Conservation (phyloP, 1,140 invertebrate species). For the Melipona quadrifasciata region DNA sequence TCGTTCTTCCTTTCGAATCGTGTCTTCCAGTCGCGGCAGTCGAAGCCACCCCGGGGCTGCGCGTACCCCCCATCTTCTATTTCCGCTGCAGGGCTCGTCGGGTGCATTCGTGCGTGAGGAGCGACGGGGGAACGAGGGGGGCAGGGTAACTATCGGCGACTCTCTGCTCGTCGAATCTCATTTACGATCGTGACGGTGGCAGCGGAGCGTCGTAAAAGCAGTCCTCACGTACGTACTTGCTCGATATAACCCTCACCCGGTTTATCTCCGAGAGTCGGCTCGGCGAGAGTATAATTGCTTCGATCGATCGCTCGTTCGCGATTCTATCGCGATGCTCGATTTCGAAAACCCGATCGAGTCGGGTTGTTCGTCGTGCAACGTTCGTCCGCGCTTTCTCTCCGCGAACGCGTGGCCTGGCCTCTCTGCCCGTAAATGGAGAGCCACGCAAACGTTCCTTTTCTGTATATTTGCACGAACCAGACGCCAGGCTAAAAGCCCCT, state of each 20-base stretch:
- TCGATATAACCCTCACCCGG: neutral
- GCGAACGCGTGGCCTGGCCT: no score
- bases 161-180: constrained; percentile 33
- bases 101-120: constrained; percentile 7
- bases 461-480: constrained; percentile 28
- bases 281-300: constrained; percentile 7
- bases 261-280: neutral
- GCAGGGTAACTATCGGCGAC: constrained; percentile 10
- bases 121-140: neutral
- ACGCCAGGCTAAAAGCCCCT: neutral
- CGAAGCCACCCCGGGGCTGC: neutral
- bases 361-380: neutral
- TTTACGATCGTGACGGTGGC: constrained; percentile 19
- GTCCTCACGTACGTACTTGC: neutral
- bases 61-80: constrained; percentile 18
- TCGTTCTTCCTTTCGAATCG: constrained; percentile 8
- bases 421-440: constrained; percentile 44
- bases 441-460: constrained; percentile 30
- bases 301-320: neutral
- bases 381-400: constrained; percentile 25
- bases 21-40: constrained; percentile 34
- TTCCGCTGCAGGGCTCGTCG: neutral
- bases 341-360: constrained; percentile 8
- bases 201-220: neutral
- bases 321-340: constrained; percentile 22